Evolutionary conservation across 2,797 vertebrate genomes (phyloP).

Genomic region (Ficedula albicollis): DNA sequence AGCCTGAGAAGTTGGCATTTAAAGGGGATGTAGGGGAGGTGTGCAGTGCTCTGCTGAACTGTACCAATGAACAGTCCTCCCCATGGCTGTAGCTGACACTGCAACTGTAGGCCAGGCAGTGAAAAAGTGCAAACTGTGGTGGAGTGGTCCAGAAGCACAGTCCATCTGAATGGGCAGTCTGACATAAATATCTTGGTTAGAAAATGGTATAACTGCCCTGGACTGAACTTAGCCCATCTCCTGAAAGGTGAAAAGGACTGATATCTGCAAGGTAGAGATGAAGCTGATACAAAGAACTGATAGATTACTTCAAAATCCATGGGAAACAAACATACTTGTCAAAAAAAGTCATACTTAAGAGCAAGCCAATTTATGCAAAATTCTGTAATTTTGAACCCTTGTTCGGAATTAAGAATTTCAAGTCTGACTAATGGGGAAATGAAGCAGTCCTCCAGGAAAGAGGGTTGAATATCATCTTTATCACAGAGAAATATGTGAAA

Average conservation of each 20-base stretch:
- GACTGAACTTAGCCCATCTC: neutral
- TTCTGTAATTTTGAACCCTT: neutral
- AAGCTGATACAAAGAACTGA: neutral
- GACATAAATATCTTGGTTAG: neutral
- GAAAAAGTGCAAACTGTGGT: neutral
- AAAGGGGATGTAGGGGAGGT: neutral
- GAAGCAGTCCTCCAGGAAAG: neutral
- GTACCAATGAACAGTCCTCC: neutral
- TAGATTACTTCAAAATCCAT: neutral
- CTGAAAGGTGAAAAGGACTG: neutral
- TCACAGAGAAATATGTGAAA: neutral
- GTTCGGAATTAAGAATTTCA: neutral
- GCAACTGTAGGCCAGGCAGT: neutral
- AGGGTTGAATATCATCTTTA: neutral
- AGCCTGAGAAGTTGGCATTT: neutral
- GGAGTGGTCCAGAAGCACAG: neutral
- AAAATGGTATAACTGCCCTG: neutral
- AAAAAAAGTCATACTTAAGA: neutral
- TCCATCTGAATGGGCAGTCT: neutral
- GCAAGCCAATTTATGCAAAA: neutral
- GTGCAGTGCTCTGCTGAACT: neutral
- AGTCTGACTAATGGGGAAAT: neutral
- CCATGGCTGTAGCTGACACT: neutral
- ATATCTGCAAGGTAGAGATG: neutral
- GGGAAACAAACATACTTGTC: neutral